A percentile compares a stretch with the other conserved stretches of the same genome.
Evolutionary conservation across 2,113 vertebrate genomes (phyloP).

Genomic region (Burhinus bistriatus): DNA sequence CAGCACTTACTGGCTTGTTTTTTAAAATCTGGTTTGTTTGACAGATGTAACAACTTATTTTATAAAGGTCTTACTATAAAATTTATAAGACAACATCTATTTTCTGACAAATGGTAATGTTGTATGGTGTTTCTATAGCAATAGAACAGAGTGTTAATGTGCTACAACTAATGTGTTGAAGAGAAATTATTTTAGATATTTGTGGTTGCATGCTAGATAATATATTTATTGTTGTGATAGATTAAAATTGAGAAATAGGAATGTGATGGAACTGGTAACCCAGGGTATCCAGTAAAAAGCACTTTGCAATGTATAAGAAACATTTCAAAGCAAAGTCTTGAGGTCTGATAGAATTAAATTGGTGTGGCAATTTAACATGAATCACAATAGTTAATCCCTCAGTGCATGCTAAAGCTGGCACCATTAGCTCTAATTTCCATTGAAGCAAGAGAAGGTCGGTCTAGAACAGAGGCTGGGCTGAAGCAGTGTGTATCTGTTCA

Average conservation of each 20-base stretch:
- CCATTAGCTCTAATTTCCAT: background rate
- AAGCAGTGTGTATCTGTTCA: background rate
- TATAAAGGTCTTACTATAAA: background rate
- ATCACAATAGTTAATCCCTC: slow-evolving; percentile 25
- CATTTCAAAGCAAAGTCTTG: slow-evolving; percentile 12
- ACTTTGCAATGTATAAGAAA: background rate
- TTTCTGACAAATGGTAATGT: background rate
- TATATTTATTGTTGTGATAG: background rate
- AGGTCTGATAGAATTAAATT: slow-evolving; percentile 24
- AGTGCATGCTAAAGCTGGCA: background rate
- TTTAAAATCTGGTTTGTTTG: background rate
- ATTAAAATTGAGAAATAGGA: background rate
- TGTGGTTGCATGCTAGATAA: background rate
- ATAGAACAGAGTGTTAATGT: background rate
- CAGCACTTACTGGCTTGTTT: background rate
- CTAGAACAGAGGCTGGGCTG: background rate
- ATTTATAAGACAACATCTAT: background rate
- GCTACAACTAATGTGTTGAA: background rate
- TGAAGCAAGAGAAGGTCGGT: slow-evolving; percentile 19
- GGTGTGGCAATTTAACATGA: slow-evolving; percentile 17
- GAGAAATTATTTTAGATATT: background rate
- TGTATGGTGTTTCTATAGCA: background rate
- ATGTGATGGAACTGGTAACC: background rate
- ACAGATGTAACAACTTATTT: background rate
- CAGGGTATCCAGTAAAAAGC: background rate